Conservation (phyloP, 2,797 vertebrate genomes). For the Pseudocheirus occidentalis region DNA sequence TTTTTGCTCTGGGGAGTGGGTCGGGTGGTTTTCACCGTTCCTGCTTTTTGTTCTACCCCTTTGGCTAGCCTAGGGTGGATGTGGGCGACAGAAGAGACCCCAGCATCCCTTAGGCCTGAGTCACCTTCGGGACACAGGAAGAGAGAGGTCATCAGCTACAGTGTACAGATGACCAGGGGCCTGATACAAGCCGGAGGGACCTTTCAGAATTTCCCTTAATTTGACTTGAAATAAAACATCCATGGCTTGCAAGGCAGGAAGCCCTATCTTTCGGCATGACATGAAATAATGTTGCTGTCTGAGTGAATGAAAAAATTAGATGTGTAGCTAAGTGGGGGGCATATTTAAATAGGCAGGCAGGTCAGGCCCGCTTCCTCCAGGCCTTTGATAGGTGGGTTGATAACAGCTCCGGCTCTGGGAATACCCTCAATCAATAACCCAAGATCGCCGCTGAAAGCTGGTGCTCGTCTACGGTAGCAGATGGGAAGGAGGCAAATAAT, state of each 20-base stretch:
- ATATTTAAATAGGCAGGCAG: conserved; percentile 64
- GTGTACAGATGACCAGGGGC: conserved; percentile 66
- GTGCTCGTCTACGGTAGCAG: conserved; percentile 77
- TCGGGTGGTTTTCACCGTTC: background rate
- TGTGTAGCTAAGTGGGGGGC: conserved; percentile 28
- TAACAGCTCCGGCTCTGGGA: conserved; percentile 68
- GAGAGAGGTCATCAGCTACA: background rate
- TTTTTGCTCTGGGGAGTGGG: background rate
- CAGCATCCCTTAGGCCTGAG: background rate
- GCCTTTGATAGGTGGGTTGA: conserved; percentile 67
- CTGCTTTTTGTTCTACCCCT: background rate
- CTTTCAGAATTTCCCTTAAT: conserved; percentile 69
- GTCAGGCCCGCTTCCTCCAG: conserved; percentile 63
- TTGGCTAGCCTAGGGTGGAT: background rate
- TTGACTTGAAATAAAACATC: conserved; percentile 76
- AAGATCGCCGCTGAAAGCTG: conserved; percentile 71
- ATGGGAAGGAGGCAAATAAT: conserved; percentile 81
- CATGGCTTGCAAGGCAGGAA: conserved; percentile 79
- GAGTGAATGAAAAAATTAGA: conserved; percentile 70
- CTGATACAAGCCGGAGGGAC: conserved; percentile 42
- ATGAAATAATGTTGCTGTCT: conserved; percentile 79
- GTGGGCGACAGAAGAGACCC: background rate
- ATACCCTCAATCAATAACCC: conserved; percentile 76
- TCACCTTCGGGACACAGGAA: background rate
- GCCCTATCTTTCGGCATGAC: conserved; percentile 72